A percentile compares a stretch with the other conserved stretches of the same genome.
These are phyloP conservation scores for Scaptomyza polygonia DNA, from an alignment of 2,888 invertebrate species.

Conservation along the genomic window DNA sequence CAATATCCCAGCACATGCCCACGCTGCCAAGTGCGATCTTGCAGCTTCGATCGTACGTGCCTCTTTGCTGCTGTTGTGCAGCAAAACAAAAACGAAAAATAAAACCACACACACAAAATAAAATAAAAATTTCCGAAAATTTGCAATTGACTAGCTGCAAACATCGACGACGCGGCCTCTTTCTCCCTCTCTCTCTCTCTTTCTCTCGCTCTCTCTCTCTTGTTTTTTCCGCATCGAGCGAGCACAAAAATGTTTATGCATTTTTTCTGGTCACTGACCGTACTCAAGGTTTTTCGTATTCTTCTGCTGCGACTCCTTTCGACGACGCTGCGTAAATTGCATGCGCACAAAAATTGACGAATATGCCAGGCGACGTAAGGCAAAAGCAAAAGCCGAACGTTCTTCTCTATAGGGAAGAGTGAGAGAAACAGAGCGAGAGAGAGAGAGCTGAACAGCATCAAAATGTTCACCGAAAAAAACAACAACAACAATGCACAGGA, in stretches of 20 bases:
- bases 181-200: not conserved
- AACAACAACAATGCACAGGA: slow-evolving; percentile 19
- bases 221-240: slow-evolving; percentile 34
- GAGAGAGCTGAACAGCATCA: slow-evolving; percentile 56
- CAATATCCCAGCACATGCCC: slow-evolving; percentile 31
- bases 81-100: slow-evolving; percentile 14
- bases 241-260: slow-evolving; percentile 81
- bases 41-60: slow-evolving; percentile 56
- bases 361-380: slow-evolving; percentile 76
- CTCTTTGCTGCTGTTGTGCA: slow-evolving; percentile 19
- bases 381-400: slow-evolving; percentile 29
- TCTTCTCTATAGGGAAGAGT: slow-evolving; percentile 10
- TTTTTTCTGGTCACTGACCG: slow-evolving; percentile 83
- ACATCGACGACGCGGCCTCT: slow-evolving; percentile 20
- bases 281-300: slow-evolving; percentile 83
- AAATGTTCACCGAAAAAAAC: slow-evolving; percentile 66
- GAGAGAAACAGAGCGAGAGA: not conserved
- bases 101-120: not conserved
- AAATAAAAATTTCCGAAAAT: slow-evolving; percentile 74
- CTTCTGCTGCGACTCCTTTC: slow-evolving; percentile 58
- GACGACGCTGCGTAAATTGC: slow-evolving; percentile 78
- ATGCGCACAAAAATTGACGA: slow-evolving; percentile 81
- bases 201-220: not conserved
- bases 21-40: slow-evolving; percentile 53
- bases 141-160: slow-evolving; percentile 76